phyloP scores from a whole-genome alignment of 2,113 vertebrate genomes.

The Stercorarius parasiticus region DNA sequence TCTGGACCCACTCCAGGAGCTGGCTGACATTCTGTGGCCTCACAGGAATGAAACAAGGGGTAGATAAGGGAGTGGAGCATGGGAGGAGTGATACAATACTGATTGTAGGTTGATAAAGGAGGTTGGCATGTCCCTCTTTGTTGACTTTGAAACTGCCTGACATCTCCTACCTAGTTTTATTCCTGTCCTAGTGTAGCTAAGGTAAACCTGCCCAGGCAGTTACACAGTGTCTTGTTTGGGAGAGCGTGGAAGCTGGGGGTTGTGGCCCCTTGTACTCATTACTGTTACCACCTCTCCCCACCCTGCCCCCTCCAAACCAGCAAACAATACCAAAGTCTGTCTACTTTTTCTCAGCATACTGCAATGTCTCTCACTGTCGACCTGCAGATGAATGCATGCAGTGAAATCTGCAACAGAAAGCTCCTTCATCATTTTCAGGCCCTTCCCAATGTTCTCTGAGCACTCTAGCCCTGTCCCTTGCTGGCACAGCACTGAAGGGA shows the following conservation, averaged over 20 bases:
- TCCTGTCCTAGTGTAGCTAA: not conserved
- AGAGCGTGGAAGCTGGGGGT: not conserved
- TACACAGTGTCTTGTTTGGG: not conserved
- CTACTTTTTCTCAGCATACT: not conserved
- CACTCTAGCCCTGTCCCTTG: not conserved
- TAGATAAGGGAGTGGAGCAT: not conserved
- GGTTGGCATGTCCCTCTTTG: not conserved
- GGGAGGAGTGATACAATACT: not conserved
- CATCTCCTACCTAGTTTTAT: not conserved
- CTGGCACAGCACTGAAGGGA: not conserved
- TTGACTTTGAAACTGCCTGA: not conserved
- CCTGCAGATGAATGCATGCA: not conserved
- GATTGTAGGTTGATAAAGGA: not conserved
- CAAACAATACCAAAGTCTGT: not conserved
- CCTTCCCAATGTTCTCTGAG: not conserved
- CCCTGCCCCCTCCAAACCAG: not conserved
- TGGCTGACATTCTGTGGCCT: not conserved
- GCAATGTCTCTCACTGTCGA: not conserved
- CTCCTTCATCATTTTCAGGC: not conserved
- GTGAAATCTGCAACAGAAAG: not conserved
- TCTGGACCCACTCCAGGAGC: not conserved
- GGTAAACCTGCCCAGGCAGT: not conserved
- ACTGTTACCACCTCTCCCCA: too few relatives aligned
- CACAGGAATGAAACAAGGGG: not conserved
- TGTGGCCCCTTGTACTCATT: not conserved